phyloP scores from a whole-genome alignment of 2,113 vertebrate genomes.

The Chaetops frenatus region DNA sequence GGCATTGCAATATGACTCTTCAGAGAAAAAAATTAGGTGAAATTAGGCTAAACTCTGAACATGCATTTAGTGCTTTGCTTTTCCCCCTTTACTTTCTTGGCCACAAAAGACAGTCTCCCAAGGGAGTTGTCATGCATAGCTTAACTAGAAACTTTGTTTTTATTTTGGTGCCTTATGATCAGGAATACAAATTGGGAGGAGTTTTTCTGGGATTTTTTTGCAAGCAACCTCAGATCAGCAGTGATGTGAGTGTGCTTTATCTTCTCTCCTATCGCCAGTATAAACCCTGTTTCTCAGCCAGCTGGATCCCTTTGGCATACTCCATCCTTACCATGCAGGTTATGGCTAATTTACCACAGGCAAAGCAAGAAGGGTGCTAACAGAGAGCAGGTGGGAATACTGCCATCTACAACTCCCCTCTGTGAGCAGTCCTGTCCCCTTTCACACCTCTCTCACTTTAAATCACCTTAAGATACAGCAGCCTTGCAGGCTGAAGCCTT shows the following conservation, averaged over 20 bases:
- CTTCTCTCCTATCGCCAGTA: not conserved
- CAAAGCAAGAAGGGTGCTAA: not conserved
- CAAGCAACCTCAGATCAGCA: not conserved
- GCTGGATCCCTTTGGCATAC: not conserved
- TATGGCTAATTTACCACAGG: not conserved
- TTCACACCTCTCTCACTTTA: not conserved
- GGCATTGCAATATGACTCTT: not conserved
- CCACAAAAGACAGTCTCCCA: not conserved
- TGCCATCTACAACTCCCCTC: not conserved
- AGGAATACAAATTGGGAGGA: not conserved
- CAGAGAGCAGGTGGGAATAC: not conserved
- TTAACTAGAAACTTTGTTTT: not conserved
- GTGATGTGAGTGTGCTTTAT: not conserved
- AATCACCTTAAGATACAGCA: not conserved
- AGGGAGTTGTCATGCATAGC: not conserved
- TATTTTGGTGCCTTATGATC: not conserved
- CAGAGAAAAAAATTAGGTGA: not conserved
- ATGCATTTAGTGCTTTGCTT: not conserved
- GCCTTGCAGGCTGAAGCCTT: not conserved
- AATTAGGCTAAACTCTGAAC: not conserved
- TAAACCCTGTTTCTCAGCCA: not conserved
- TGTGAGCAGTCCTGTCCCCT: not conserved
- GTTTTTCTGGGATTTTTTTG: not conserved
- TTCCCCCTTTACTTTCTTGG: not conserved
- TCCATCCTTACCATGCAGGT: not conserved